These are phyloP conservation scores for Jacana jacana DNA, from an alignment of 2,113 vertebrate genomes.

Conservation along the genomic window DNA sequence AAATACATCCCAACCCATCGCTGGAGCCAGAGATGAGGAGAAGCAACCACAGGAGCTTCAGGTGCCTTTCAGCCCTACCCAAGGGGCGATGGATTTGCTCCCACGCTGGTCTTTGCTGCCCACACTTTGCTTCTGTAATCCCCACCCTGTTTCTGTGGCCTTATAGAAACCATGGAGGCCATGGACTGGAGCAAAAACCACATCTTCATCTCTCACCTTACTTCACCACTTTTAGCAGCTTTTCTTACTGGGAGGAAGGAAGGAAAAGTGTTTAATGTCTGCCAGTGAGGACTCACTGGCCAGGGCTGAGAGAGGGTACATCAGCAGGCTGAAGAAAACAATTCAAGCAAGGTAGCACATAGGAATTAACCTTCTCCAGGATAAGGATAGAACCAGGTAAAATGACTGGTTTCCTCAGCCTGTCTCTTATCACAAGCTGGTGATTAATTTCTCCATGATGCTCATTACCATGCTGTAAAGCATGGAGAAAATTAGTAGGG, in stretches of 20 bases:
- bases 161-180: background rate
- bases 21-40: background rate
- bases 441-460: background rate
- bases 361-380: conserved; percentile 28
- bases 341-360: background rate
- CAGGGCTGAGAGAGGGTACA: background rate
- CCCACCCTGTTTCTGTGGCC: background rate
- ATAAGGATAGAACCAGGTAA: background rate
- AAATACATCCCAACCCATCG: background rate
- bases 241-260: background rate
- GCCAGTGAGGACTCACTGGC: background rate
- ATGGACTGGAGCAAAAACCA: background rate
- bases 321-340: background rate
- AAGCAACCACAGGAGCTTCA: background rate
- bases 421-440: background rate
- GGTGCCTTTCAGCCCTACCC: background rate
- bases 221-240: background rate
- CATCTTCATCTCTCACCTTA: background rate
- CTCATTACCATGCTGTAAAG: background rate
- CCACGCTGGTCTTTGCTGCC: background rate
- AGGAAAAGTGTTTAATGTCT: background rate
- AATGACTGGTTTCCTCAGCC: background rate
- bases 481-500: background rate
- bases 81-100: background rate
- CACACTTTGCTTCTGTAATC: background rate